Conservation (phyloP, 35 echinoderm and acorn worm genomes). For the Strongylocentrotus purpuratus region DNA sequence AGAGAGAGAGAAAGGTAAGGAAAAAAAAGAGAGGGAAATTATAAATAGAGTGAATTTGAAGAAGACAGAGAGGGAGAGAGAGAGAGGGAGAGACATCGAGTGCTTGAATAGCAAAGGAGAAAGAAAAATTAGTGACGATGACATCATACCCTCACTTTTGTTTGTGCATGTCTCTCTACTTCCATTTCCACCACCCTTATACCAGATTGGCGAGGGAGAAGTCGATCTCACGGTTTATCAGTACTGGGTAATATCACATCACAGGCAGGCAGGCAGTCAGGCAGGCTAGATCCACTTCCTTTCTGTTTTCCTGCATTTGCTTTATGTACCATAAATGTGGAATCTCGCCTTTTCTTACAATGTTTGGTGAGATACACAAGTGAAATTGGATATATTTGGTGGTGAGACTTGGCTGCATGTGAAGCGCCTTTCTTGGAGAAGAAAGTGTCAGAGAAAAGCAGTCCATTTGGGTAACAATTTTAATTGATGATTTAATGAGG, state of each 20-base stretch:
- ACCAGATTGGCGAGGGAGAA: neutral
- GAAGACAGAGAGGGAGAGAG: too few relatives aligned
- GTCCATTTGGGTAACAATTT: neutral
- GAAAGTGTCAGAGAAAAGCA: neutral
- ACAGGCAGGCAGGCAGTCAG: neutral
- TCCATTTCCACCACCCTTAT: neutral
- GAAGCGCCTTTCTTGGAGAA: neutral
- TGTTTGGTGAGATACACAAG: neutral
- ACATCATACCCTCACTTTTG: slow-evolving; percentile 9
- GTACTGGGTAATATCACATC: neutral
- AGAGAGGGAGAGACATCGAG: neutral
- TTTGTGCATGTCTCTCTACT: neutral
- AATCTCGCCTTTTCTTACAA: neutral
- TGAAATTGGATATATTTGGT: neutral
- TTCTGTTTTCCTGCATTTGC: neutral
- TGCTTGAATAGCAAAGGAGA: neutral
- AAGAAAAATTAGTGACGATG: neutral
- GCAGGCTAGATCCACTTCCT: neutral
- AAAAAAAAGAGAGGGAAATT: too few relatives aligned
- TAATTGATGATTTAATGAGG: neutral
- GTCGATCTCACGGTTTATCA: neutral
- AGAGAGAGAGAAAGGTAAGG: neutral
- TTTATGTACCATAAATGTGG: neutral
- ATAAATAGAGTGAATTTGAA: neutral
- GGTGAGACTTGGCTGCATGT: neutral